phyloP scores from a whole-genome alignment of 1,140 invertebrate genomes.

The Metaphire vulgaris region DNA sequence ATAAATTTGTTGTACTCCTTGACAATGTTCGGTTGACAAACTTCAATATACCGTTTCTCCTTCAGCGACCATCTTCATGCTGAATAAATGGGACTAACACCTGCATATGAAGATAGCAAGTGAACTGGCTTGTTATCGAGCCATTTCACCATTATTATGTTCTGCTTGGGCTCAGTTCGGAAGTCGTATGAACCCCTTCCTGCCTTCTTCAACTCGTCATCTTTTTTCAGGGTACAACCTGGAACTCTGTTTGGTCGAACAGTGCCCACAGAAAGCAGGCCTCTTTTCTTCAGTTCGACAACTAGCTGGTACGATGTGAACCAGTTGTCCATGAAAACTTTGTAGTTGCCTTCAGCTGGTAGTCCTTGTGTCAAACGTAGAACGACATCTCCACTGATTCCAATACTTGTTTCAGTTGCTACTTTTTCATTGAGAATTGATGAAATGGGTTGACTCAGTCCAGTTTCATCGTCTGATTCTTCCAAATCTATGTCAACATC shows the following conservation, averaged over 20 bases:
- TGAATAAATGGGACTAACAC: constrained; percentile 26
- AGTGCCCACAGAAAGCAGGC: constrained; percentile 30
- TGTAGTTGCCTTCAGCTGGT: too few relatives aligned
- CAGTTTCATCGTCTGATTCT: too few relatives aligned
- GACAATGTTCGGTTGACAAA: constrained; percentile 43
- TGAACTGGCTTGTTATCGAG: constrained; percentile 28
- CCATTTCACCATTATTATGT: not conserved
- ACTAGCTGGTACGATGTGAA: constrained; percentile 19
- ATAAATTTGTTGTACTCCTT: constrained; percentile 48
- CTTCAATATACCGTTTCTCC: constrained; percentile 37
- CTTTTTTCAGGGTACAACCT: constrained; percentile 26
- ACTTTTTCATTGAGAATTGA: too few relatives aligned
- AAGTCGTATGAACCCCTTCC: constrained; percentile 26
- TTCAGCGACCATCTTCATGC: constrained; percentile 32
- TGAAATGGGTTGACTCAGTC: too few relatives aligned
- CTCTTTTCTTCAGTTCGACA: not conserved
- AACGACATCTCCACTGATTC: too few relatives aligned
- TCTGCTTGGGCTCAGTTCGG: not conserved
- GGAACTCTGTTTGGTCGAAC: constrained; percentile 27
- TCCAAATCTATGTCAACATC: too few relatives aligned
- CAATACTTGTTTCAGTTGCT: too few relatives aligned
- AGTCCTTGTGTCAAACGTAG: too few relatives aligned
- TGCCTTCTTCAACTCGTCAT: constrained; percentile 31
- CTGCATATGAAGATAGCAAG: constrained; percentile 31
- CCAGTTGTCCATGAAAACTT: constrained; percentile 24